Percentiles rank a stretch among this genome's conserved stretches.
phyloP scores from a whole-genome alignment of 2,113 vertebrate genomes.

The Nothobranchius furzeri region DNA sequence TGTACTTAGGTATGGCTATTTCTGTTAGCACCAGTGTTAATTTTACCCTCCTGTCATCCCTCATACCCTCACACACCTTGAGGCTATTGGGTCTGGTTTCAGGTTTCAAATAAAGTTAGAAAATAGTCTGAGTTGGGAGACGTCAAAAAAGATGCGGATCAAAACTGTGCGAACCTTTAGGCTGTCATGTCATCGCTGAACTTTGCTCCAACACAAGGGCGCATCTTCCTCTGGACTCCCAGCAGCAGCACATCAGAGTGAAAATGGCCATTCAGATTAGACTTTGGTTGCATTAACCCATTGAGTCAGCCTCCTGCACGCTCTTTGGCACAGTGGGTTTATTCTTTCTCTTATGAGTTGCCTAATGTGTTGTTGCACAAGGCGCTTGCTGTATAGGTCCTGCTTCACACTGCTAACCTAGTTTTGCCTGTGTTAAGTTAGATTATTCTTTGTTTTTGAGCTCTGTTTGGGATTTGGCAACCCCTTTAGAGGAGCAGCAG shows the following conservation, averaged over 20 bases:
- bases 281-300: slow-evolving; percentile 20
- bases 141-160: neutral
- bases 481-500: neutral
- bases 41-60: neutral
- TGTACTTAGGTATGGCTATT: neutral
- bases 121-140: neutral
- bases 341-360: slow-evolving; percentile 7
- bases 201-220: slow-evolving; percentile 70
- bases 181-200: slow-evolving; percentile 43
- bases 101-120: neutral
- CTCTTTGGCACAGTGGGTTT: neutral
- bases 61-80: neutral
- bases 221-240: slow-evolving; percentile 9
- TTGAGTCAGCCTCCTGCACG: neutral
- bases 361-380: slow-evolving; percentile 39
- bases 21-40: neutral
- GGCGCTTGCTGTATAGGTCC: neutral
- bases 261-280: neutral
- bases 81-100: neutral
- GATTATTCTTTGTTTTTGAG: neutral
- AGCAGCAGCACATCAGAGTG: slow-evolving; percentile 1
- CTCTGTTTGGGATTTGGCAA: neutral
- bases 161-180: neutral
- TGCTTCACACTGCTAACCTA: neutral
- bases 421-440: neutral